Conservation (phyloP, 1,140 invertebrate genomes). For the Gerris buenoi region DNA sequence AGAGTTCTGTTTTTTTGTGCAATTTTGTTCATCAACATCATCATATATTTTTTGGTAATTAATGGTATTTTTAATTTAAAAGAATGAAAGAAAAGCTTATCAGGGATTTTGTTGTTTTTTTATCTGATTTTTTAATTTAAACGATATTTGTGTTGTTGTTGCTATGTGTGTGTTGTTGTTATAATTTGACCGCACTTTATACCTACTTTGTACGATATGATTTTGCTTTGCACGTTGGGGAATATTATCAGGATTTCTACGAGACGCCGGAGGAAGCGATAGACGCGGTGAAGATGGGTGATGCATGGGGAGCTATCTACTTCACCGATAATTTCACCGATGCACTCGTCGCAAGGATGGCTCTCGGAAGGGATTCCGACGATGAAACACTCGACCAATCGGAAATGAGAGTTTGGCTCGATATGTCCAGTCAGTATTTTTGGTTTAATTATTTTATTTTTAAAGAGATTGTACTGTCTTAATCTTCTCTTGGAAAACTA, state of each 20-base stretch:
- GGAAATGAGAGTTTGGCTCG: slow-evolving; percentile 61
- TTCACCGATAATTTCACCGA: slow-evolving; percentile 71
- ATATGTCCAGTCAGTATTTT: slow-evolving; percentile 85
- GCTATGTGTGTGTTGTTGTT: background rate
- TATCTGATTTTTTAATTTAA: too few relatives aligned
- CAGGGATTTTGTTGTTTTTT: too few relatives aligned
- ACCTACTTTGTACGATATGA: background rate
- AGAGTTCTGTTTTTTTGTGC: too few relatives aligned
- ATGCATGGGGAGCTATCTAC: slow-evolving; percentile 65
- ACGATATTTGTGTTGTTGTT: background rate
- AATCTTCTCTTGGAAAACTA: too few relatives aligned
- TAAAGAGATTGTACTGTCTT: too few relatives aligned
- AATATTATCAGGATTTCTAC: slow-evolving; percentile 27
- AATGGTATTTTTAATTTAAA: too few relatives aligned
- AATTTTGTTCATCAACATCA: too few relatives aligned
- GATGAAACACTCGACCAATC: slow-evolving; percentile 52
- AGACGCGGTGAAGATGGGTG: slow-evolving; percentile 51
- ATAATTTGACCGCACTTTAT: background rate
- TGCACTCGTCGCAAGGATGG: slow-evolving; percentile 52
- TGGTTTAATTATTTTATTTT: too few relatives aligned
- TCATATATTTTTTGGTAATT: too few relatives aligned
- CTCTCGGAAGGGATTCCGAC: slow-evolving; percentile 47
- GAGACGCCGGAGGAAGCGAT: slow-evolving; percentile 37
- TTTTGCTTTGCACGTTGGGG: background rate
- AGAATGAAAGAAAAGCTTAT: too few relatives aligned